Percentiles rank a stretch among this genome's conserved stretches.
These are phyloP conservation scores for Yponomeuta plumbellus DNA, from an alignment of 2,888 invertebrate species.

Conservation along the genomic window DNA sequence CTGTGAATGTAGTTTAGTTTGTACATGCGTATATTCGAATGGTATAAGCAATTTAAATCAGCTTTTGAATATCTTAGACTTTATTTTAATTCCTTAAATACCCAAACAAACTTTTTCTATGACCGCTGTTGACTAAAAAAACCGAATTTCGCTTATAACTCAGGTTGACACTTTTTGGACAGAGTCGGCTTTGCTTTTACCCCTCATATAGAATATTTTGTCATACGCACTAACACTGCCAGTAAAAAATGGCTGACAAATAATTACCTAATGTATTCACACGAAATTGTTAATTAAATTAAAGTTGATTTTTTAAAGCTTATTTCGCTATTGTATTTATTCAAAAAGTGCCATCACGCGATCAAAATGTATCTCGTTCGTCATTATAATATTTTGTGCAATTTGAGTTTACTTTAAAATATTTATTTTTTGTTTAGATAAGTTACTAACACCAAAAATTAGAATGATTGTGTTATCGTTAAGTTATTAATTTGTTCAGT, in stretches of 20 bases:
- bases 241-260: not conserved
- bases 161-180: too few species aligned
- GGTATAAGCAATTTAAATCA: too few species aligned
- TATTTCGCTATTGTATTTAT: constrained; percentile 51
- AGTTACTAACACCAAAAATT: constrained; percentile 74
- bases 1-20: too few species aligned
- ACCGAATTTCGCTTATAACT: too few species aligned
- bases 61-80: too few species aligned
- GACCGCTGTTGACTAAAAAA: too few species aligned
- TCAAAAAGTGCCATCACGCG: constrained; percentile 57
- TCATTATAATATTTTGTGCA: constrained; percentile 45
- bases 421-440: constrained; percentile 59
- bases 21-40: too few species aligned
- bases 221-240: constrained; percentile 25
- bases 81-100: too few species aligned
- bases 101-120: too few species aligned
- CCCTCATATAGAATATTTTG: constrained; percentile 26
- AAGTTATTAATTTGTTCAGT: constrained; percentile 2
- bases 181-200: too few species aligned
- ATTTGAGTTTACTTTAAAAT: constrained; percentile 51
- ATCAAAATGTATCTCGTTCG: constrained; percentile 23
- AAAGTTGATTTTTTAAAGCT: constrained; percentile 27
- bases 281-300: not conserved
- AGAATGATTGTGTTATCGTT: constrained; percentile 32
- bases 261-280: not conserved